Evolutionary conservation across 2,888 invertebrate genomes (phyloP), one percentile per base, ranked within the genome.

Genomic region (Dorcus hopei): DNA sequence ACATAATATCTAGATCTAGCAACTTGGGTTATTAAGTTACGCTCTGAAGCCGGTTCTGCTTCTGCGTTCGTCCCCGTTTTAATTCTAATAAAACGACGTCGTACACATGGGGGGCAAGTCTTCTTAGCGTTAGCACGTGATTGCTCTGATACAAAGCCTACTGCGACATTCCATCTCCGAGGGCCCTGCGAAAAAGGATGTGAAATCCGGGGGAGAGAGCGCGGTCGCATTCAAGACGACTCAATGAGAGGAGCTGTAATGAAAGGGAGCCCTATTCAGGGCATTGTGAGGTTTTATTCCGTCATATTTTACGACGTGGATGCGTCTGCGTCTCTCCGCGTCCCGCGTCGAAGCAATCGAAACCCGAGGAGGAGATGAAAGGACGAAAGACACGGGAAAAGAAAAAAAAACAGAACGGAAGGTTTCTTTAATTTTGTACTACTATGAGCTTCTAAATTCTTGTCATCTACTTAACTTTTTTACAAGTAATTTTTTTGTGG

Each of bases 361-460:
- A 38, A 49, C 23, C 33, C 33, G 9, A 23, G 9, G 45, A 43
- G 16, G n/a, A 23, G 38, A 33, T 26, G 42, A 19, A 41, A 67
- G 73, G 14, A 14, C 14, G 14, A 14, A 14, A 14, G 71, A 61
- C 77, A 76, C 52, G 71, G 74, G 45, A 76, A 77, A 65, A 66
- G 75, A 61, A 73, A 74, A 14, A 51, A 55, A 64, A 75, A 72
- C 64, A 73, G 78, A 54, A 79, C 78, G 70, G 70, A 76, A 75
- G 5, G 7, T 19, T 33, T 33, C 26, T 6, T 26, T 26, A 26
- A 26, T 26, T 26, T 26, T 14, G 14, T 19, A n/a, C n/a, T n/a
- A n/a, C n/a, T 19, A 19, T 3, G 19, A 2, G 19, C 2, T 19
- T 19, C 19, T 3, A 19, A 19, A 19, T 19, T 19, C 1, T 3